phyloP scores from a whole-genome alignment of 2,888 invertebrate genomes.

The Ennomos fuscantarius region DNA sequence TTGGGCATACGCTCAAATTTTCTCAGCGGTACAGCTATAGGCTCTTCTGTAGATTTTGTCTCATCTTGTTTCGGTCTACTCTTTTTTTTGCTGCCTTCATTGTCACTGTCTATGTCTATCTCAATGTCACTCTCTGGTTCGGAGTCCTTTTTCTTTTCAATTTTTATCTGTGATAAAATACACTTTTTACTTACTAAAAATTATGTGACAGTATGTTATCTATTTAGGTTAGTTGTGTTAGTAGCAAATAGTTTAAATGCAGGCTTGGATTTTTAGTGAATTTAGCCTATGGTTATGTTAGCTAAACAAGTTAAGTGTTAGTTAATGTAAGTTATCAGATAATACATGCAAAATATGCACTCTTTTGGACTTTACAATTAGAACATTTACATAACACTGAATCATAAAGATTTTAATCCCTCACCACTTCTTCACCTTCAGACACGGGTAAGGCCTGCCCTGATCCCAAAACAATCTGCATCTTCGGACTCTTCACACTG shows the following conservation, averaged over 20 bases:
- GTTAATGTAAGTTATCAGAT: too few relatives aligned
- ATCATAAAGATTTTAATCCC: too few relatives aligned
- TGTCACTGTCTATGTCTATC: conserved; percentile 85
- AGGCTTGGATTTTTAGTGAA: too few relatives aligned
- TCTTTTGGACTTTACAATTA: too few relatives aligned
- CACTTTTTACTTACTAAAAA: too few relatives aligned
- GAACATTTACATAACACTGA: too few relatives aligned
- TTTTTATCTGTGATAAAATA: conserved; percentile 69
- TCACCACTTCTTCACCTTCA: conserved; percentile 86
- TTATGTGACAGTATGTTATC: too few relatives aligned
- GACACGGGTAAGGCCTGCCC: conserved; percentile 83
- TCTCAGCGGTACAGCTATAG: conserved; percentile 63
- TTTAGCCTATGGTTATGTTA: too few relatives aligned
- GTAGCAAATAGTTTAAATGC: too few relatives aligned
- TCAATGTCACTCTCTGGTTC: conserved; percentile 85
- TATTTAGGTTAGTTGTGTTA: too few relatives aligned
- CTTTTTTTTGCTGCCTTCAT: conserved; percentile 50
- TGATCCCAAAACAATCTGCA: conserved; percentile 81
- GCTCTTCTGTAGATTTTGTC: conserved; percentile 49
- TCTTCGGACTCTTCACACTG: conserved; percentile 70
- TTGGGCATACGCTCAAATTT: conserved; percentile 77
- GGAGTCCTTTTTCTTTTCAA: conserved; percentile 76
- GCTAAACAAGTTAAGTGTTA: too few relatives aligned
- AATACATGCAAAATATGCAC: too few relatives aligned
- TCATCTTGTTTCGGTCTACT: conserved; percentile 22